These are phyloP conservation scores for Capitella teleta DNA, from an alignment of 1,140 invertebrate genomes.

Conservation along the genomic window DNA sequence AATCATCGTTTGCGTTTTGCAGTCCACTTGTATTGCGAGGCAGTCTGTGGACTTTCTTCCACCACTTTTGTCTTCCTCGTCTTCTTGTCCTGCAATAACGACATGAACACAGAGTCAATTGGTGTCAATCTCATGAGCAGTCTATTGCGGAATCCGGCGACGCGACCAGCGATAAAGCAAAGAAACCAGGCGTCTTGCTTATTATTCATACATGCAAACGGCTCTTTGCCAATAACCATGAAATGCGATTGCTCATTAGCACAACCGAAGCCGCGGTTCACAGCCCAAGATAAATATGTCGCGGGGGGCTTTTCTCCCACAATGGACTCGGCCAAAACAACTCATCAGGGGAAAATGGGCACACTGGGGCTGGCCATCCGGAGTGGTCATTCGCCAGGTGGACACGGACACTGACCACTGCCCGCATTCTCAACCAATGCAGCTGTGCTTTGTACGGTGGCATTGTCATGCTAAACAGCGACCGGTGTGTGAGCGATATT, in stretches of 20 bases:
- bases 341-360: too few relatives aligned
- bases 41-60: constrained; percentile 53
- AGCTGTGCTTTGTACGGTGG: too few relatives aligned
- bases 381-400: too few relatives aligned
- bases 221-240: background rate
- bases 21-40: constrained; percentile 76
- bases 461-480: too few relatives aligned
- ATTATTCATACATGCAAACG: background rate
- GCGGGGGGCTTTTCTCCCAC: too few relatives aligned
- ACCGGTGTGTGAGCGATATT: too few relatives aligned
- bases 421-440: too few relatives aligned
- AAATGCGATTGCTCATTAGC: background rate
- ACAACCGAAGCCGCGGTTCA: too few relatives aligned
- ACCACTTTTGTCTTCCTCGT: constrained; percentile 50
- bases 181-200: background rate
- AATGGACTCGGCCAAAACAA: too few relatives aligned
- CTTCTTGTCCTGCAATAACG: constrained; percentile 47
- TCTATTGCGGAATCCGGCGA: background rate
- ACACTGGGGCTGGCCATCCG: too few relatives aligned
- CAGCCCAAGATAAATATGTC: too few relatives aligned
- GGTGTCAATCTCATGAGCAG: background rate
- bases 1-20: constrained; percentile 69
- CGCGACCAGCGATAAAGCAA: background rate
- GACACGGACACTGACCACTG: too few relatives aligned
- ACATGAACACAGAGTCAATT: constrained; percentile 14